phyloP scores from a whole-genome alignment of 2,113 vertebrate species.

The Myotis yumanensis region DNA sequence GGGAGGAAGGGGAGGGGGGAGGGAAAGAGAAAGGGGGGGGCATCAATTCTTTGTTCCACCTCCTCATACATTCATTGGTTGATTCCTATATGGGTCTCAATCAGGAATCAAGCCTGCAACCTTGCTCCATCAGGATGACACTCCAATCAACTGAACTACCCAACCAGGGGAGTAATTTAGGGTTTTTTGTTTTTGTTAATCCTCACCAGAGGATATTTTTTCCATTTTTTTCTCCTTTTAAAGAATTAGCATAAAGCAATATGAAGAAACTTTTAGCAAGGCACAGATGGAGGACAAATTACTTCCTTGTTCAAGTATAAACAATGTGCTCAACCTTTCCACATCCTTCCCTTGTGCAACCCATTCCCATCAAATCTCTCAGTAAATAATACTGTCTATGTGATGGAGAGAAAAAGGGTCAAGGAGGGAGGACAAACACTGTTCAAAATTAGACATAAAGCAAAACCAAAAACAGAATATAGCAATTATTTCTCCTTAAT shows the following conservation, averaged over 20 bases:
- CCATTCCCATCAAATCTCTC: background rate
- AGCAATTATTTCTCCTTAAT: background rate
- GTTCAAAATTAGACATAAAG: constrained; percentile 19
- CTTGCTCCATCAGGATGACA: background rate
- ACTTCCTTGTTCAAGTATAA: background rate
- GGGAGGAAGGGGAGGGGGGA: background rate
- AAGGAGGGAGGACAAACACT: background rate
- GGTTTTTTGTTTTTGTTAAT: no score
- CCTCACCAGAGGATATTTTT: no score
- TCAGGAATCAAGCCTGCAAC: no score
- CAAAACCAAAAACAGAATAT: background rate
- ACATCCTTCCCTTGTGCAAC: background rate
- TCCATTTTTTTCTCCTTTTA: background rate
- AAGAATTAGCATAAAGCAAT: background rate
- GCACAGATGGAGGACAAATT: background rate
- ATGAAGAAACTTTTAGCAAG: background rate
- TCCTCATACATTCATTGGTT: background rate
- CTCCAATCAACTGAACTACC: background rate
- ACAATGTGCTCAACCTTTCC: background rate
- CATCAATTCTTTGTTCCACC: background rate
- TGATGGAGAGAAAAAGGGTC: background rate
- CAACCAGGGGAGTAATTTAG: background rate
- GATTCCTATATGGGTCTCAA: no score
- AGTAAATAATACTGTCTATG: constrained; percentile 1
- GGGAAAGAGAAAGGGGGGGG: background rate